phyloP scores from a whole-genome alignment of 1,140 invertebrate species.

The Drosophila willistoni region DNA sequence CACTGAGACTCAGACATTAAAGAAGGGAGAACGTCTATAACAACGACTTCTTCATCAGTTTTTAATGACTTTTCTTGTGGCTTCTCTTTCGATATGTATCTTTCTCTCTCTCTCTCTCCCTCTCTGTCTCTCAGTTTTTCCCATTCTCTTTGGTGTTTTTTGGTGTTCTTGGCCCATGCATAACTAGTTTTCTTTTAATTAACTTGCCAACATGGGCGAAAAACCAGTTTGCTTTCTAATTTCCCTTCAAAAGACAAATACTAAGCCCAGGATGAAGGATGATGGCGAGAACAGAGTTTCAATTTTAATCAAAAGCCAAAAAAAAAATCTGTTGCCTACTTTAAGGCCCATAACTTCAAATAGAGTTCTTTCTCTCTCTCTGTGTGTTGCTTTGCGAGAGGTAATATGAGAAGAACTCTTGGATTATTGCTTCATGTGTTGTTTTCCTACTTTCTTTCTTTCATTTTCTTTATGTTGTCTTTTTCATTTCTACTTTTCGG shows the following conservation, averaged over 20 bases:
- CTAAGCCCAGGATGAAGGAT: constrained; percentile 8
- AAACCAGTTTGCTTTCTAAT: constrained; percentile 80
- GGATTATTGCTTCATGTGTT: constrained; percentile 20
- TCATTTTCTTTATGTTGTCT: constrained; percentile 21
- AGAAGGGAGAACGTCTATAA: neutral
- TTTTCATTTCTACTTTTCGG: constrained; percentile 2
- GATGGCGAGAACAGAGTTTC: constrained; percentile 55
- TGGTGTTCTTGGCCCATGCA: constrained; percentile 35
- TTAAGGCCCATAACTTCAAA: constrained; percentile 27
- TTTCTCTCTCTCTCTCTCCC: too few species aligned
- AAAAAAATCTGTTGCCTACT: constrained; percentile 54
- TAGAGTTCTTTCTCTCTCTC: constrained; percentile 19
- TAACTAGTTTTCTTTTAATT: constrained; percentile 80
- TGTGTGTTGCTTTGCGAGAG: too few species aligned
- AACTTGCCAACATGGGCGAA: constrained; percentile 63
- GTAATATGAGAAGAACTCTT: constrained; percentile 35
- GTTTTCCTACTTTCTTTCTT: constrained; percentile 1
- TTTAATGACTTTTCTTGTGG: constrained; percentile 68
- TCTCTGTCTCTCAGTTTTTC: too few species aligned
- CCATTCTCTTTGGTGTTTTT: neutral
- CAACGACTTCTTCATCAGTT: constrained; percentile 46
- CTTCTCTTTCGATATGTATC: neutral
- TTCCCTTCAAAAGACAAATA: constrained; percentile 46
- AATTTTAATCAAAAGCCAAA: constrained; percentile 9
- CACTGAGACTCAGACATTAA: too few species aligned